Evolutionary conservation across 37 sponge, comb jelly and placozoan genomes (phyloP).

Genomic region (Bolinopsis microptera): DNA sequence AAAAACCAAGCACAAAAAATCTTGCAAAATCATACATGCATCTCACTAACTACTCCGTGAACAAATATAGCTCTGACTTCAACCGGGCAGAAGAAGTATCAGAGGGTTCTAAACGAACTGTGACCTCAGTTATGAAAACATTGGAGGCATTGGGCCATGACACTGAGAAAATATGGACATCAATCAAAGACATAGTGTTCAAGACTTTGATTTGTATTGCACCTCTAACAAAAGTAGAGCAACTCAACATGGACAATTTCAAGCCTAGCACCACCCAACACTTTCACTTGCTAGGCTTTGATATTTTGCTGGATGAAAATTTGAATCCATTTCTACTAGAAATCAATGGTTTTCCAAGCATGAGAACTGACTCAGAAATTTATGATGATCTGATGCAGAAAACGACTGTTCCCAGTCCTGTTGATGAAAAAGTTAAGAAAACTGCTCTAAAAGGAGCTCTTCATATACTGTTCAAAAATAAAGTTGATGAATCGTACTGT

Average conservation of each 20-base stretch:
- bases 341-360: conserved; percentile 72
- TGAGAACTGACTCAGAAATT: conserved; percentile 68
- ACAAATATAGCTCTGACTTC: conserved; percentile 69
- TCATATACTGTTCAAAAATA: conserved; percentile 6
- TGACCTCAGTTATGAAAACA: conserved; percentile 65
- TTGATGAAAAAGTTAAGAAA: conserved; percentile 36
- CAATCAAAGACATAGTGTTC: conserved; percentile 67
- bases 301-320: conserved; percentile 71
- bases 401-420: conserved; percentile 54
- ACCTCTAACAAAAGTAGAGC: conserved; percentile 65
- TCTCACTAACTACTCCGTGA: conserved; percentile 75
- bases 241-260: conserved; percentile 41
- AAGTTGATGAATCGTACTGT: conserved; percentile 4
- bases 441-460: conserved; percentile 54
- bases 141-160: conserved; percentile 61
- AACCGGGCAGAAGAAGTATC: conserved; percentile 43
- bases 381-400: not conserved
- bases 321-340: conserved; percentile 69
- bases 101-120: conserved; percentile 65
- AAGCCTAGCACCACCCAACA: not conserved
- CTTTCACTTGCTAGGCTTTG: conserved; percentile 72
- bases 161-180: conserved; percentile 67
- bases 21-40: conserved; percentile 71
- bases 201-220: conserved; percentile 69
- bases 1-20: conserved; percentile 69